Base-by-base conservation (phyloP, 2,797 vertebrate genomes). In the Oryzias sinensis region DNA sequence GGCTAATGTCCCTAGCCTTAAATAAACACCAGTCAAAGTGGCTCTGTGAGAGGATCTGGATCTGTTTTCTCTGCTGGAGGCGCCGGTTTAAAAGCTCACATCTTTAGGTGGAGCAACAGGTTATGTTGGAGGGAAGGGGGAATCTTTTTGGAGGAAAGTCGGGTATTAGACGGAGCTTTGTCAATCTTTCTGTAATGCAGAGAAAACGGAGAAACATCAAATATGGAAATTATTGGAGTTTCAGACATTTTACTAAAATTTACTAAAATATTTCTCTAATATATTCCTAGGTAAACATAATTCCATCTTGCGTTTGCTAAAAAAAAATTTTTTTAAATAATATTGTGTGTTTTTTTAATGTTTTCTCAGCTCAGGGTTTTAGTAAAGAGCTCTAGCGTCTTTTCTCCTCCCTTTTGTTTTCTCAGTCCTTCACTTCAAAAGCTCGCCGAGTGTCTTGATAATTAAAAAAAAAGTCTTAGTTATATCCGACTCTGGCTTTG, bases 1-100 rank as follows among this genome's bases (percentile, higher is more conserved):
- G 37, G 75, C 74, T 81, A 85, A 84, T 84, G 80, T 85, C 77
- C 63, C 75, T 11, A 68, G 60, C 70, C 66, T 81, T 76, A 79
- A 85, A 79, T 83, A 84, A 88, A 87, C 84, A 85, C 55, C 74
- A 73, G 80, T 85, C 85, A 86, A 82, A 77, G 75, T 72, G 84
- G 69, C 67, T 69, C 78, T 81, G 83, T 88, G 74, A 90, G 76
- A 75, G 76, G 69, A 76, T 79, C 64, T 74, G 76, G 59, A 71
- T 46, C 65, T 72, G 56, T 83, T 72, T 75, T 55, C 49, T 62
- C 62, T 52, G 70, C 79, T 70, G 62, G 25, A 64, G 65, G 62
- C 72, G 59, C 65, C 76, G 59, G 81, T 86, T 77, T 69, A 69
- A 68, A 51, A 43, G 67, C 51, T 88, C 67, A 82, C 77, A 37